phyloP scores from a whole-genome alignment of 2,888 invertebrate species.

The Ophioninae sp. region DNA sequence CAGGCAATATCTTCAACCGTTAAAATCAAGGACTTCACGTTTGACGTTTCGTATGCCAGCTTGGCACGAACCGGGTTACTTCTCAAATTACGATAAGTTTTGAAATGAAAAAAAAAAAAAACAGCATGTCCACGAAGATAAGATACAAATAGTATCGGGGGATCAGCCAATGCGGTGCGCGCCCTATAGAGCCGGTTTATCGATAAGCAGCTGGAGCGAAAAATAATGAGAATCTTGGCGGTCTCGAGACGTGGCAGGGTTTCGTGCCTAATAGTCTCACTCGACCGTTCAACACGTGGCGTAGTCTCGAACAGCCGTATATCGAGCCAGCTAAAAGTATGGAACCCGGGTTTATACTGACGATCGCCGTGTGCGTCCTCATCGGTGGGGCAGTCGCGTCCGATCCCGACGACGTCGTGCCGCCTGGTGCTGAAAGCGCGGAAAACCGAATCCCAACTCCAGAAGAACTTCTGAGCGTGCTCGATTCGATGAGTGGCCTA shows the following conservation, averaged over 20 bases:
- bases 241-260: slow-evolving; percentile 14
- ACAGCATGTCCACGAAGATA: slow-evolving; percentile 8
- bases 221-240: slow-evolving; percentile 18
- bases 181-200: slow-evolving; percentile 20
- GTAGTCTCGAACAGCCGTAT: not conserved
- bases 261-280: not conserved
- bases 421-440: not conserved
- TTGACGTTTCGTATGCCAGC: not conserved
- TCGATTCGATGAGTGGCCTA: slow-evolving; percentile 83
- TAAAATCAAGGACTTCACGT: not conserved
- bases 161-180: slow-evolving; percentile 19
- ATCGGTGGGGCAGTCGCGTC: not conserved
- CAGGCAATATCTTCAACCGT: not conserved
- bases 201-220: slow-evolving; percentile 19
- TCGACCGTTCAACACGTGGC: not conserved
- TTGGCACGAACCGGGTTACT: not conserved
- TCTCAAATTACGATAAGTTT: slow-evolving; percentile 16
- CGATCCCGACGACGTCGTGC: not conserved
- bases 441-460: slow-evolving; percentile 81
- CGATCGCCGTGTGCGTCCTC: not conserved
- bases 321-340: not conserved
- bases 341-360: slow-evolving; percentile 1
- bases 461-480: slow-evolving; percentile 83
- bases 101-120: not conserved
- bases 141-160: not conserved